Percentiles rank a stretch among this genome's conserved stretches.
Conservation (phyloP, 37 sponge, comb jelly and placozoan species). For the Halisarca cf. caerulea region DNA sequence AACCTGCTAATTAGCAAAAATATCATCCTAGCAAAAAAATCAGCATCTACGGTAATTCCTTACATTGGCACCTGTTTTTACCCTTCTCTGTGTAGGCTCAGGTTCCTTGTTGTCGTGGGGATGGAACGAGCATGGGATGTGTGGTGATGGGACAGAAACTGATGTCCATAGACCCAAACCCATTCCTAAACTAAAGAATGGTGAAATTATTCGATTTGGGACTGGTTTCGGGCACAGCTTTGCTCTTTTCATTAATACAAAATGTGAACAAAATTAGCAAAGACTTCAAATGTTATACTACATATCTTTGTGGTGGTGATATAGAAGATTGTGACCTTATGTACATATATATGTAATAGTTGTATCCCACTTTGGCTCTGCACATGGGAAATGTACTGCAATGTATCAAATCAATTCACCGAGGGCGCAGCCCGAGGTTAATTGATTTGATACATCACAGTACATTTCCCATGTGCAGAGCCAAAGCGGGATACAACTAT, state of each 20-base stretch:
- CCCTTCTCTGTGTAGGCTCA: neutral
- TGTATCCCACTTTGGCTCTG: no score
- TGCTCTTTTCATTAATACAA: no score
- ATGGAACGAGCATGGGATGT: slow-evolving; percentile 30
- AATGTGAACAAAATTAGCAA: no score
- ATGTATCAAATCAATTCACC: no score
- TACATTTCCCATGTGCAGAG: no score
- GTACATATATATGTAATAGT: no score
- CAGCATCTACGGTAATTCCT: neutral
- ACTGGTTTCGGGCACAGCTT: slow-evolving; percentile 69
- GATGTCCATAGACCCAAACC: slow-evolving; percentile 12
- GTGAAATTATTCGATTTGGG: slow-evolving; percentile 24
- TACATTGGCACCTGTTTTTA: neutral
- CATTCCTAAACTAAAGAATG: neutral
- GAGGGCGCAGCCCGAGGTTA: no score
- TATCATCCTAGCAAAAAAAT: no score
- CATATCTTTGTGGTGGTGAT: neutral
- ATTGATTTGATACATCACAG: no score
- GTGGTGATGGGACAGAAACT: slow-evolving; percentile 10
- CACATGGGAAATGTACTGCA: no score
- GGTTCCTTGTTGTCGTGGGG: slow-evolving; percentile 20
- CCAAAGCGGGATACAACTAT: no score
- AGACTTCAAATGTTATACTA: neutral
- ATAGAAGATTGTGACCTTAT: neutral
- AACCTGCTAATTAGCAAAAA: no score